phyloP scores from a whole-genome alignment of 2,113 vertebrate species.

The Oreocharis arfaki region DNA sequence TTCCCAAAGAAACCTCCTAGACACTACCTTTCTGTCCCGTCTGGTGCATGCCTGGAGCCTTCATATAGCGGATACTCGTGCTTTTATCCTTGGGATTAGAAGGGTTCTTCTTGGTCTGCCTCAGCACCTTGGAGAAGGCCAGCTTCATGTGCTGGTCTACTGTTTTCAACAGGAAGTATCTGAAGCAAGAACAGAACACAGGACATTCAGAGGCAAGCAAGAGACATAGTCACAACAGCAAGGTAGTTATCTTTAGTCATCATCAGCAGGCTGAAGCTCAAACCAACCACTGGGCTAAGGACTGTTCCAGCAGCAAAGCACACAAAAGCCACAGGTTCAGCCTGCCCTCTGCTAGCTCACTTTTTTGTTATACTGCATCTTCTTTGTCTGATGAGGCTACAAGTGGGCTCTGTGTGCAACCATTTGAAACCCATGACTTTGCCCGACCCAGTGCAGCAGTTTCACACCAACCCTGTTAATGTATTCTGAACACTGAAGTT shows the following conservation, averaged over 20 bases:
- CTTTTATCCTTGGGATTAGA: conserved; percentile 96
- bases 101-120: conserved; percentile 98
- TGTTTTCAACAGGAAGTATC: conserved; percentile 93
- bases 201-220: neutral
- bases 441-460: neutral
- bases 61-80: conserved; percentile 96
- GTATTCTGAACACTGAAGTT: neutral
- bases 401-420: neutral
- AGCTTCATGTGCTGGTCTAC: conserved; percentile 98
- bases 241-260: neutral
- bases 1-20: neutral
- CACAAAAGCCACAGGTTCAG: neutral
- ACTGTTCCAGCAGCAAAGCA: neutral
- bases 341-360: neutral
- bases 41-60: conserved; percentile 86
- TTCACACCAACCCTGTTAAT: neutral
- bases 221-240: neutral
- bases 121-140: conserved; percentile 95
- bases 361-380: neutral
- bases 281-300: neutral
- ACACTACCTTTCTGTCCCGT: conserved; percentile 91
- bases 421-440: neutral
- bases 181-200: conserved; percentile 56
- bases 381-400: neutral
- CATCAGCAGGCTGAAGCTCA: neutral